phyloP scores from a whole-genome alignment of 2,113 vertebrate species.

The Pelodiscus sinensis region DNA sequence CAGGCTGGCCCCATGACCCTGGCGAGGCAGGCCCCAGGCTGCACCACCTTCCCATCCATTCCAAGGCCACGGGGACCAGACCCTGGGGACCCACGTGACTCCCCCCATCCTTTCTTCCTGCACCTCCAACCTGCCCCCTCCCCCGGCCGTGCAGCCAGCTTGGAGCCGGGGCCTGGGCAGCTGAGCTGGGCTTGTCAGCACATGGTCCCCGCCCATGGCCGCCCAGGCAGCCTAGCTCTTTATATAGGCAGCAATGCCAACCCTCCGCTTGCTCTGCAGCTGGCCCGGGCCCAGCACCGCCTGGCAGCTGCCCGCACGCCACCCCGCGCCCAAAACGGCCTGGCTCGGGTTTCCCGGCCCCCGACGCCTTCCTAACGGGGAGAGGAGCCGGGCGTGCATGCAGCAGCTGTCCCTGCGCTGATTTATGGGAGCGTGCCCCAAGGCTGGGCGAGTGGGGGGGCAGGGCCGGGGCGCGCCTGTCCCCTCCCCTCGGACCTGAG shows the following conservation, averaged over 20 bases:
- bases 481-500: background rate
- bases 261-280: background rate
- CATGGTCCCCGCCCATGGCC: background rate
- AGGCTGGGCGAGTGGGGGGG: background rate
- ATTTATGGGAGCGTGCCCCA: background rate
- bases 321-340: background rate
- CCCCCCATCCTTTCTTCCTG: too few relatives aligned
- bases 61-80: too few relatives aligned
- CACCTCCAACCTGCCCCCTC: too few relatives aligned
- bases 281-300: background rate
- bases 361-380: background rate
- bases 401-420: background rate
- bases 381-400: background rate
- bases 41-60: too few relatives aligned
- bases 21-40: too few relatives aligned
- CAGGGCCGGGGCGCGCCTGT: background rate
- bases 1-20: too few relatives aligned
- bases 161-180: background rate
- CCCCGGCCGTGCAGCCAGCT: background rate
- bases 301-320: background rate
- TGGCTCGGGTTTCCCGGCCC: background rate
- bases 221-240: background rate
- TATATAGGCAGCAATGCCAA: background rate
- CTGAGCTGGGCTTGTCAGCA: background rate
- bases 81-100: too few relatives aligned